A percentile compares a stretch with the other conserved stretches of the same genome.
phyloP scores from a whole-genome alignment of 2,888 invertebrate genomes.

The Cephus sareptanus region DNA sequence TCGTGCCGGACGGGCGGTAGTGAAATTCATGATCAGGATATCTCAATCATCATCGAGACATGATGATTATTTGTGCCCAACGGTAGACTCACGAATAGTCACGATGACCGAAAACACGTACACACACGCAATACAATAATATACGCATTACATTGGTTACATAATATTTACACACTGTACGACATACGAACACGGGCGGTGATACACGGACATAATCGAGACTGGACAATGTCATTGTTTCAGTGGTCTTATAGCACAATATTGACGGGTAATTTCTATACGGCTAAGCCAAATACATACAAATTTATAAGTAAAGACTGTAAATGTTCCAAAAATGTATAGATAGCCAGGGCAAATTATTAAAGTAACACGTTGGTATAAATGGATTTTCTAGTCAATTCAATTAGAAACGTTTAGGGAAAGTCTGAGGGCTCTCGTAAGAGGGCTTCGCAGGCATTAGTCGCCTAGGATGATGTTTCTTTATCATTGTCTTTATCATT shows the following conservation, averaged over 20 bases:
- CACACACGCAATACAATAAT: constrained; percentile 17
- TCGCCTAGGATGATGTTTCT: background rate
- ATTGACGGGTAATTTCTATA: constrained; percentile 53
- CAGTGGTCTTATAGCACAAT: constrained; percentile 49
- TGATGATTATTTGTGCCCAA: constrained; percentile 11
- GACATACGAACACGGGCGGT: constrained; percentile 12
- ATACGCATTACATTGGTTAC: constrained; percentile 30
- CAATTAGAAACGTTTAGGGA: constrained; percentile 7
- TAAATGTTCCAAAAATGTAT: constrained; percentile 53
- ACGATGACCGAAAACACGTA: constrained; percentile 6
- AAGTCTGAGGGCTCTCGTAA: background rate
- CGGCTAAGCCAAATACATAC: constrained; percentile 25
- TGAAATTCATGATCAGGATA: constrained; percentile 35
- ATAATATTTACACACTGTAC: constrained; percentile 6
- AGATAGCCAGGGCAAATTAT: constrained; percentile 36
- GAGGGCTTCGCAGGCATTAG: background rate
- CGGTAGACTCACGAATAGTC: constrained; percentile 20
- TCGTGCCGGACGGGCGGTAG: constrained; percentile 53
- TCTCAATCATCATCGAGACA: background rate
- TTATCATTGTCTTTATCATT: background rate
- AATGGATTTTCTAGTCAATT: constrained; percentile 56
- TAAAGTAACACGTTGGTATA: constrained; percentile 26
- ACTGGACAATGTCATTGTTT: constrained; percentile 34
- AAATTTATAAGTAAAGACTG: constrained; percentile 48
- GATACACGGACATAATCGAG: constrained; percentile 4